phyloP scores from a whole-genome alignment of 2,888 invertebrate genomes.

The Rhagonycha lutea region DNA sequence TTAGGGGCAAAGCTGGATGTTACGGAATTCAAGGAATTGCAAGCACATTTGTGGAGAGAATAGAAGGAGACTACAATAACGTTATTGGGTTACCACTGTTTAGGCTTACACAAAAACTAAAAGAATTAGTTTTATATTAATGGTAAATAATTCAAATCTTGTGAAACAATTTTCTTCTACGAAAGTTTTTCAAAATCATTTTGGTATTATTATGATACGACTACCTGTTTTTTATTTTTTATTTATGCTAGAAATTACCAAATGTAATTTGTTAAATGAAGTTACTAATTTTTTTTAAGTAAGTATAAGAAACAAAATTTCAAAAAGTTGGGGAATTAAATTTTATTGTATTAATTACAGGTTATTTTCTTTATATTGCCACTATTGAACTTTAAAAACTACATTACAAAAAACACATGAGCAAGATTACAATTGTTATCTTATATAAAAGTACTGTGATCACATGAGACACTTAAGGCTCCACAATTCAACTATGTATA shows the following conservation, averaged over 20 bases:
- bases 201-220: neutral
- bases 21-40: constrained; percentile 74
- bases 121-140: constrained; percentile 36
- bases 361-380: neutral
- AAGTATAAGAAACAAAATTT: neutral
- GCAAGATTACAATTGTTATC: neutral
- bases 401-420: neutral
- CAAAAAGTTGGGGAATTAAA: neutral
- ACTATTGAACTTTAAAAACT: neutral
- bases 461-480: neutral
- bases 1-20: constrained; percentile 65
- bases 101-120: constrained; percentile 45
- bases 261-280: neutral
- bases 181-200: no score
- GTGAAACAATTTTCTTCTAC: neutral
- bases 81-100: constrained; percentile 73
- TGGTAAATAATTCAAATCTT: neutral
- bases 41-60: constrained; percentile 64
- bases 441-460: neutral
- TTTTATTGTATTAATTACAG: neutral
- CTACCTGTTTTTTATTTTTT: neutral
- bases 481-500: neutral
- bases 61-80: constrained; percentile 70
- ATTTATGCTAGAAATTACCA: neutral
- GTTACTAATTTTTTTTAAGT: no score